Base-by-base conservation (phyloP, 2,113 vertebrate genomes). In the Nannobrachium achirus region DNA sequence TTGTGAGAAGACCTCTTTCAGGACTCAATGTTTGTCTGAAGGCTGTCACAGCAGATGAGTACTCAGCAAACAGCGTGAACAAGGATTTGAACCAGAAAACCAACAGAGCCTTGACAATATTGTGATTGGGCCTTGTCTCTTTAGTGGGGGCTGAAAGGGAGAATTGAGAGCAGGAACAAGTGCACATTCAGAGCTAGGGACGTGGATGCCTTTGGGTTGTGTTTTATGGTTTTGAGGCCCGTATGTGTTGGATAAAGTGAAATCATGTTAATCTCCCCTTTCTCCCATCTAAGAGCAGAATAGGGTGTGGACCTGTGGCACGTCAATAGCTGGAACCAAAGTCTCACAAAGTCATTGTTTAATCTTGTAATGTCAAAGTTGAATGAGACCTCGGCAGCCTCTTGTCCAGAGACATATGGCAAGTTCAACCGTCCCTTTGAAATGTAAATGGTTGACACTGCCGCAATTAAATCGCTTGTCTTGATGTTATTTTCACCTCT, bases 21-120 rank as follows among this genome's bases (percentile, higher is more conserved):
- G 89, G 88, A 93, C 89, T 88, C 92, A 95, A 94, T 97, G 93
- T 97, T 95, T 94, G 92, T 93, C 94, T 96, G 94, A 96, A 96
- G 94, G 93, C 95, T 98, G 95, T 97, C 95, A 97, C 95, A 92
- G 94, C 87, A 95, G 95, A 96, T 95, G 95, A 97, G 95, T 94
- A 95, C 96, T 97, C 96, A 95, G 94, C 95, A 97, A 98, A 96
- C 94, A 97, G 95, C 96, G 92, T 95, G 96, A 98, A 96, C 94
- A 96, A 96, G 96, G 95, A 96, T 96, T 96, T 98, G 93, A 97
- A 97, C 95, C 95, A 95, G 94, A 96, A 96, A 96, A 95, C 88
- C 93, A 95, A 94, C 93, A 94, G 93, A 92, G 92, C 93, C 93
- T 93, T 94, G 92, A 95, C 95, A 95, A 95, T 93, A 89, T 93